These are phyloP conservation scores for Phocoena sinus DNA, from an alignment of 2,113 vertebrate species.

Conservation along the genomic window DNA sequence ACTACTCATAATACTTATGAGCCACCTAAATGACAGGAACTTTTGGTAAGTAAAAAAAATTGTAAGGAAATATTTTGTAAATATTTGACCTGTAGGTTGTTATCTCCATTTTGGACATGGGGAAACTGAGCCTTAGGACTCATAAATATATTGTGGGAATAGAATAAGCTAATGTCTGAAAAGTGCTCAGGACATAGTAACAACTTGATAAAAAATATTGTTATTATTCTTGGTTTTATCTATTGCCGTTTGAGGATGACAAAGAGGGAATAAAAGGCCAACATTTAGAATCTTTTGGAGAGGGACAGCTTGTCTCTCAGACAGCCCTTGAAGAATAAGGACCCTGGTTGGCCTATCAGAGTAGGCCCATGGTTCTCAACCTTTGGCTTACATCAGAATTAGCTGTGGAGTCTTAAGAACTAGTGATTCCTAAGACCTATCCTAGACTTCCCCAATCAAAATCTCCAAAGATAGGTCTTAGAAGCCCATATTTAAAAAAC, in stretches of 20 bases:
- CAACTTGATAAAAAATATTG: background rate
- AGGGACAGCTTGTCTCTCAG: background rate
- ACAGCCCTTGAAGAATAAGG: background rate
- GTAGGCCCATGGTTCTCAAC: background rate
- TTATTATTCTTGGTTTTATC: background rate
- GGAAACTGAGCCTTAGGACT: background rate
- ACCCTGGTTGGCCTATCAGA: background rate
- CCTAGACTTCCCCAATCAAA: background rate
- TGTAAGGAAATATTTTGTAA: background rate
- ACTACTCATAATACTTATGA: background rate
- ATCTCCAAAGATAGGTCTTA: background rate
- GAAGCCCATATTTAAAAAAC: background rate
- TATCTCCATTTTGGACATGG: background rate
- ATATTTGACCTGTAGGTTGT: background rate
- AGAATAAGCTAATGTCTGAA: background rate
- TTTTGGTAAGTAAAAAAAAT: background rate
- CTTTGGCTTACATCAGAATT: background rate
- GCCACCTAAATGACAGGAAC: background rate
- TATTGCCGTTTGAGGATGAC: background rate
- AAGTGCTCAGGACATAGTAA: background rate
- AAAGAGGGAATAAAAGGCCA: background rate
- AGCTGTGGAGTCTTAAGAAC: background rate
- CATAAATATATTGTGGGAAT: background rate
- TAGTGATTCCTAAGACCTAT: background rate
- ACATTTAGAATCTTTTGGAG: background rate